Evolutionary conservation across 1,140 invertebrate species (phyloP), one percentile per base, ranked within the genome.

Genomic region (Chrysopa pallens): DNA sequence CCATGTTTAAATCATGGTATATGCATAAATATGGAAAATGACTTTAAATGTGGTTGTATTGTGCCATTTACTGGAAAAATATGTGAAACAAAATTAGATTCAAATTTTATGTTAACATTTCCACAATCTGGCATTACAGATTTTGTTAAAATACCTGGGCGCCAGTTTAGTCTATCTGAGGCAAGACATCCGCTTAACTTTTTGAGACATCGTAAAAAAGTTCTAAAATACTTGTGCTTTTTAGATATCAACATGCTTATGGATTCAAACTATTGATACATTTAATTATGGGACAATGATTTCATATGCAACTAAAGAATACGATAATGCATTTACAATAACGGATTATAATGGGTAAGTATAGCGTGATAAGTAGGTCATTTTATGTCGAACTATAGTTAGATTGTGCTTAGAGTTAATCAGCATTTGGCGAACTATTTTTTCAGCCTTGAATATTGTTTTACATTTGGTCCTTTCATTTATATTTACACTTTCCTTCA

Each of bases 251-350:
- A 52, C 72, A 13, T 76, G 75, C 48, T 62, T 79, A n/a, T 83
- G 78, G 79, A 64, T 83, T 52, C 64, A 69, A 50, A 72, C 74
- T 6, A 50, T 55, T 17, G 77, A 81, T 52, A 65, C 53, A 9
- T 62, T 67, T 27, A 79, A 80, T 57, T 79, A 80, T 51, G 79
- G 78, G n/a, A 80, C 79, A 8, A 63, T 78, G 4, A 62, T 82
- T 31, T 80, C 78, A 1, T 81, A 81, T 50, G 76, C 78, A 17
- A 76, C 68, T 1, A 49, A 56, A 15, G 51, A 55, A 13, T 48
- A 66, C 27, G 76, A 77, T 47, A 81, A 83, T 56, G 63, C 72
- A 1, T 66, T 83, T 42, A 79, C 78, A 2, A 46, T 81, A 8
- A 80, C 73, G 3, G 76, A 81, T 54, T 81, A 80, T 53, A 73